Percentiles rank a stretch among this genome's conserved stretches.
Conservation (phyloP, 2,797 vertebrate genomes). For the Lophotriccus pileatus region DNA sequence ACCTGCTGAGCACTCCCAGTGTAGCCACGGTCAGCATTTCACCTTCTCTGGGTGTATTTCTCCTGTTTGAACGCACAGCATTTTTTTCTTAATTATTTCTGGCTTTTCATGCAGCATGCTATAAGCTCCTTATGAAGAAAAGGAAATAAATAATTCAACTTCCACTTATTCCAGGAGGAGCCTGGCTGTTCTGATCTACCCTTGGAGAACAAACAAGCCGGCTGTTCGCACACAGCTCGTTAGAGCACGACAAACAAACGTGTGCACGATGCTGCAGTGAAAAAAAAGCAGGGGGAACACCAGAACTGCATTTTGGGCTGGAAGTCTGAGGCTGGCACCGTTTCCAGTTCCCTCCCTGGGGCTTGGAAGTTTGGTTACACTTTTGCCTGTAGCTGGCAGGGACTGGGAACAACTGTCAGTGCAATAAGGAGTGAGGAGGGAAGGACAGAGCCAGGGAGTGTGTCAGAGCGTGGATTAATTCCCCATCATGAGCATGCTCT, state of each 20-base stretch:
- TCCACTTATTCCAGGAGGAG: conserved; percentile 61
- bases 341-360: neutral
- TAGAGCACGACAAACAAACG: conserved; percentile 55
- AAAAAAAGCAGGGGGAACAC: neutral
- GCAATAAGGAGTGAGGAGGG: neutral
- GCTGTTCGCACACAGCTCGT: conserved; percentile 51
- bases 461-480: neutral
- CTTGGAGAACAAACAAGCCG: conserved; percentile 69
- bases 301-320: neutral
- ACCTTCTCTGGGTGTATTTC: neutral
- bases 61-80: conserved; percentile 19
- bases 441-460: neutral
- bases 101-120: conserved; percentile 63
- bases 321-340: neutral
- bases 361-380: neutral
- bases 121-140: conserved; percentile 70
- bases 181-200: conserved; percentile 66
- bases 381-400: neutral
- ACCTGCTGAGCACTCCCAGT: neutral
- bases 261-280: neutral
- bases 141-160: conserved; percentile 73
- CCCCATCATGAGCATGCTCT: fast-evolving
- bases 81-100: conserved; percentile 70
- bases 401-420: neutral
- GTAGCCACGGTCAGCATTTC: neutral